Evolutionary conservation across 2,113 vertebrate species (phyloP), one percentile per base, ranked within the genome.

Genomic region (Malurus melanocephalus): DNA sequence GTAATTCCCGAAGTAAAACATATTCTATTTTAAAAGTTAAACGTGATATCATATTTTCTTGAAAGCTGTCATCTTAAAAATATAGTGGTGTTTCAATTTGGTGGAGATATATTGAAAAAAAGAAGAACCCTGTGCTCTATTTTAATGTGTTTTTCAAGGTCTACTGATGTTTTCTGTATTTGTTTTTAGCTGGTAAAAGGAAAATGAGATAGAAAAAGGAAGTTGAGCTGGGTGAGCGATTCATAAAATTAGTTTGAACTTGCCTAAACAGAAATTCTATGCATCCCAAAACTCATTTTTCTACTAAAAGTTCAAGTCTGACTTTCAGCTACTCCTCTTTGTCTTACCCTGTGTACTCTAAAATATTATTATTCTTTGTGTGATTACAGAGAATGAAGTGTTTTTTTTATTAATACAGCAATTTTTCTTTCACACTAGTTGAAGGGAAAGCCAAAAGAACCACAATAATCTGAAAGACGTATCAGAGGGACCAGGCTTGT

Each of bases 211-310:
- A 85, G 84, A 93, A 95, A 92, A 77, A 85, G 69, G 80, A 95
- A 94, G 71, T 42, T 92, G 93, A 95, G 28, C 43, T 95, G 89
- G 76, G 81, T 94, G 92, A 95, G 78, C 0, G 28, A 75, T 90
- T 95, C 91, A 93, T 93, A 95, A 96, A 90, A 95, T 89, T 93
- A 95, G 84, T 92, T 85, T 94, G 94, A 96, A 94, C 94, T 94
- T 85, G 72, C 90, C 76, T 92, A 92, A 94, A 95, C 67, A 87
- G 80, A 92, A 85, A 93, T 91, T 87, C 95, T 91, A 81, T 87
- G 91, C 74, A 94, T 93, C 64, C 46, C n/a, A 85, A 92, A 77
- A 33, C 57, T 90, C 72, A 89, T 82, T 95, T 90, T 81, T 93
- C 71, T 88, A 86, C 48, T 59, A 62, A 86, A 93, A 88, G 80